Conservation (phyloP, 1,140 invertebrate species). For the Procambarus clarkii region DNA sequence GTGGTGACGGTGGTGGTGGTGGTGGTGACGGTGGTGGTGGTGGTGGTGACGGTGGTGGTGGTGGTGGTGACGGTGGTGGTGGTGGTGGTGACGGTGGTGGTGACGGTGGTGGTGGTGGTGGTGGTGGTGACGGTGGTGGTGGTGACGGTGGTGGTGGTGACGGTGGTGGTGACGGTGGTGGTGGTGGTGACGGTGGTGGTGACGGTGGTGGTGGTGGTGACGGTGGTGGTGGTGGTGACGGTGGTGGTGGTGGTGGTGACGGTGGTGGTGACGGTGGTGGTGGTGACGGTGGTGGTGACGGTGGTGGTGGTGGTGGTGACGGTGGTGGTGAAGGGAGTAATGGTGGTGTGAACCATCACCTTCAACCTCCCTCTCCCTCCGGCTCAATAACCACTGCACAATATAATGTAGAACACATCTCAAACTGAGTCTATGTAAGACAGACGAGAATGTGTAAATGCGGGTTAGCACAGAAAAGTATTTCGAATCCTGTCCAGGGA, state of each 20-base stretch:
- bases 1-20: conserved; percentile 8
- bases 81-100: background rate
- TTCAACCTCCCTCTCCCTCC: too few relatives aligned
- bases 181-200: conserved; percentile 1
- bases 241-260: conserved; percentile 5
- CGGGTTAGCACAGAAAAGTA: too few relatives aligned
- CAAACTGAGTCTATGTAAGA: too few relatives aligned
- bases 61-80: conserved; percentile 1
- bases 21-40: conserved; percentile 5
- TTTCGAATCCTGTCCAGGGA: too few relatives aligned
- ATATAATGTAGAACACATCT: too few relatives aligned
- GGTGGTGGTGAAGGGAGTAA: too few relatives aligned
- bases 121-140: conserved; percentile 9
- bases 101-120: too few relatives aligned
- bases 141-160: background rate
- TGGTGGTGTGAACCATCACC: background rate
- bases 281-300: background rate
- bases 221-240: conserved; percentile 5
- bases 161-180: background rate
- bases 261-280: background rate
- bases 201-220: conserved; percentile 1
- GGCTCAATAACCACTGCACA: too few relatives aligned
- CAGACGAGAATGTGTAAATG: too few relatives aligned
- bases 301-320: background rate
- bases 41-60: background rate